Base-by-base conservation (phyloP, 2,797 vertebrate species). In the Zonotrichia albicollis region DNA sequence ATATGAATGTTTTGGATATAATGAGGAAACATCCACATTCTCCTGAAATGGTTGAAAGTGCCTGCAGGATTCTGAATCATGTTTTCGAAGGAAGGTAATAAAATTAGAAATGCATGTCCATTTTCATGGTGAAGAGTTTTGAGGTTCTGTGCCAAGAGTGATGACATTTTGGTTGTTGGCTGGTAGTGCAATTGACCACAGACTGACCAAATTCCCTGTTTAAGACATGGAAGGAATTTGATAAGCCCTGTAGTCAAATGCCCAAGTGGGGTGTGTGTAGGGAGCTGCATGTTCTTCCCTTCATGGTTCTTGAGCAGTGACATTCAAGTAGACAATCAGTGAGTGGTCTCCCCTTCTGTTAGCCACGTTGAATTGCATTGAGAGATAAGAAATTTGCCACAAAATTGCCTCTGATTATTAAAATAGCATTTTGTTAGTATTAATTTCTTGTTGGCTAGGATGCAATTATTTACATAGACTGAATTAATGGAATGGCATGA, bases 1-100 rank as follows among this genome's bases (percentile, higher is more conserved):
- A 99, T 61, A 98, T 99, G 78, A 99, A 99, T 93, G 95, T 99
- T 72, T 95, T 99, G 90, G 98, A 99, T 64, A 98, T 99, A 97
- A 99, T 99, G 99, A 99, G 97, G 98, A 99, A 95, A 91, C 98
- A 99, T 57, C 68, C 89, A 4, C 32, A 95, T 53, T 98, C 97
- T 12, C 97, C 97, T 7, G 98, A 98, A 81, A 98, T 99, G 67
- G 98, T 98, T 93, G 97, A 98, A 97, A 98, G 98, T 75, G 98
- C 98, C 93, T 99, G 99, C 94, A 98, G 97, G 93, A 97, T 99
- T 94, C 97, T 99, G 65, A 97, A 97, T 93, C 97, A 97, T 73
- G 98, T 99, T 70, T 99, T 99, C 3, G 97, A 98, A 96, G 98
- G 98, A 98, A 98, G 99, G 99, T 99, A 98, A 89, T 72, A 73